Percentiles rank a stretch among this genome's conserved stretches.
These are phyloP conservation scores for Melipona bicolor DNA, from an alignment of 2,888 invertebrate species.

Conservation along the genomic window DNA sequence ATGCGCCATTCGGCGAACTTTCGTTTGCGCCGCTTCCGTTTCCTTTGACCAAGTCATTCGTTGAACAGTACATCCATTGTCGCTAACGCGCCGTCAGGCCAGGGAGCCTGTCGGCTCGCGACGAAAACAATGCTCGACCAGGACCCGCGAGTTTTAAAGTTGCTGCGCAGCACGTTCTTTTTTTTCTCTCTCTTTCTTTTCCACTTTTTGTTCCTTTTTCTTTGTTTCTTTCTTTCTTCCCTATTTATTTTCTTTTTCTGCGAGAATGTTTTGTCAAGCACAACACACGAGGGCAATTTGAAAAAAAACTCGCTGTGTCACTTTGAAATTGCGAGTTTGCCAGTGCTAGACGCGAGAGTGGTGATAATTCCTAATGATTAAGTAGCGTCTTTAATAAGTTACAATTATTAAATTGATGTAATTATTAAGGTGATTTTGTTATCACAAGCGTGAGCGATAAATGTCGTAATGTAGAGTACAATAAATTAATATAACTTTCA, in stretches of 20 bases:
- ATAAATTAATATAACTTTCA: no score
- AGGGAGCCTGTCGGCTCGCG: constrained; percentile 29
- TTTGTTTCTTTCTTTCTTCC: no score
- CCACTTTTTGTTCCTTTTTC: neutral
- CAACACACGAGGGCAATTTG: neutral
- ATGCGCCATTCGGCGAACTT: constrained; percentile 64
- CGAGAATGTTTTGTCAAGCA: neutral
- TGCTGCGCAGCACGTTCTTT: neutral
- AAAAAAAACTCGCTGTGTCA: neutral
- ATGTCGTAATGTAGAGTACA: no score
- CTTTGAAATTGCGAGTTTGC: neutral
- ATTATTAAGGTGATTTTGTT: no score
- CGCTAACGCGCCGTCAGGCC: constrained; percentile 44
- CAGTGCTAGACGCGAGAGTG: no score
- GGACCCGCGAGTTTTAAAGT: constrained; percentile 22
- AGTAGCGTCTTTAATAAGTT: no score
- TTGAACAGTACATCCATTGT: constrained; percentile 71
- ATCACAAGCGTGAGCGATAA: no score
- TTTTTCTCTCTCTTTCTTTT: neutral
- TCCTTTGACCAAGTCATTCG: constrained; percentile 76
- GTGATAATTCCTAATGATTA: no score
- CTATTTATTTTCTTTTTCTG: neutral
- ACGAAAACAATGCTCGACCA: constrained; percentile 53
- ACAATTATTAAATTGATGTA: no score
- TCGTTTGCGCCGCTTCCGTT: constrained; percentile 67